Percentiles rank a stretch among this genome's conserved stretches.
Evolutionary conservation across 1,140 invertebrate species (phyloP).

Genomic region (Dufourea novaeangliae): DNA sequence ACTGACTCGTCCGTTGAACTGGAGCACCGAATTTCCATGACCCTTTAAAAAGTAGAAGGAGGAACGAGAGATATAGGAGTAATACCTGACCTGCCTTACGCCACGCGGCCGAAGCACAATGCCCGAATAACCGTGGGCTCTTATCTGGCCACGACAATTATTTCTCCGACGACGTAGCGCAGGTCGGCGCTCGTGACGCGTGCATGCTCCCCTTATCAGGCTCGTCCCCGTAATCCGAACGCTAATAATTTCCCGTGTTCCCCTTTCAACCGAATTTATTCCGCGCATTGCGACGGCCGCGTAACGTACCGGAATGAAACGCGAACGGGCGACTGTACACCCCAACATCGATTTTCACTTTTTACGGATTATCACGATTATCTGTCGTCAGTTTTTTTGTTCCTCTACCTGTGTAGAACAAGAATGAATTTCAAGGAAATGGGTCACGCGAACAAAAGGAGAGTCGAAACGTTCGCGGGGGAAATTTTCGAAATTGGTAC

Average conservation of each 20-base stretch:
- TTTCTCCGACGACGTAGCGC: conserved; percentile 39
- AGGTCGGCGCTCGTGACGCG: conserved; percentile 12
- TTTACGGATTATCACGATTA: background rate
- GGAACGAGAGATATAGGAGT: conserved; percentile 50
- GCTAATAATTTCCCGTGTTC: conserved; percentile 3
- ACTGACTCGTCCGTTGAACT: conserved; percentile 27
- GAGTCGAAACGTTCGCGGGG: background rate
- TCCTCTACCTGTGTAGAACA: background rate
- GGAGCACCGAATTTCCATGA: conserved; percentile 19
- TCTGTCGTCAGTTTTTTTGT: too few species aligned
- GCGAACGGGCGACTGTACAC: background rate
- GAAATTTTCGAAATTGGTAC: conserved; percentile 41
- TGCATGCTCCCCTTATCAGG: conserved; percentile 30
- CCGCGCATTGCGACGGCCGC: too few species aligned
- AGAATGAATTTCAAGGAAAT: conserved; percentile 14
- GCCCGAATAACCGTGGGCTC: conserved; percentile 55
- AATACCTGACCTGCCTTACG: conserved; percentile 62
- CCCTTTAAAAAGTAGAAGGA: conserved; percentile 48
- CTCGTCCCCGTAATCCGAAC: conserved; percentile 9
- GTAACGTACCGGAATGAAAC: background rate
- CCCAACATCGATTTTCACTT: background rate
- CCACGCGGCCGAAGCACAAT: conserved; percentile 55
- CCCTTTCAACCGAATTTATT: background rate
- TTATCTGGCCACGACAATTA: conserved; percentile 59
- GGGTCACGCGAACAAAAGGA: conserved; percentile 18